Percentiles rank a stretch among this genome's conserved stretches.
Conservation (phyloP, 35 echinoderm and acorn worm species). For the Ptychodera flava region DNA sequence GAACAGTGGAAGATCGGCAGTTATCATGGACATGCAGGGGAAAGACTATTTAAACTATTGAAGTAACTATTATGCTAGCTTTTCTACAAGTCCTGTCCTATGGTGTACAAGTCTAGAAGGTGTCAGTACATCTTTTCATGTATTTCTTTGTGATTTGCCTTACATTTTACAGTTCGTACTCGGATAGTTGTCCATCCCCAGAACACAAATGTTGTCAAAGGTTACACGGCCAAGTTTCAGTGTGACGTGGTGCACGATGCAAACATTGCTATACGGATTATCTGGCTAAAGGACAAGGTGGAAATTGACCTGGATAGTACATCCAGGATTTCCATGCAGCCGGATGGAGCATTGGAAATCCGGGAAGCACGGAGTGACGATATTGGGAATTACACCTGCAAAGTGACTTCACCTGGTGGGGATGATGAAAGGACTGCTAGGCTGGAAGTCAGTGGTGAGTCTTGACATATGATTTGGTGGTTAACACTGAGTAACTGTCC, state of each 20-base stretch:
- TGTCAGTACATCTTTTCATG: too few relatives aligned
- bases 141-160: too few relatives aligned
- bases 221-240: conserved; percentile 17
- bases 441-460: conserved; percentile 63
- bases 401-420: conserved; percentile 75
- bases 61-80: too few relatives aligned
- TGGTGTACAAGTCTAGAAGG: too few relatives aligned
- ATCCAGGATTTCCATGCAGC: conserved; percentile 6
- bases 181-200: conserved; percentile 43
- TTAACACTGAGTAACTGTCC: too few relatives aligned
- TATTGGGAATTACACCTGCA: conserved; percentile 58
- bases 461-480: not conserved
- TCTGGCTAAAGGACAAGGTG: conserved; percentile 46
- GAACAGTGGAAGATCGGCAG: too few relatives aligned
- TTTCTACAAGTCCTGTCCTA: too few relatives aligned
- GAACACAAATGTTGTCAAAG: conserved; percentile 44
- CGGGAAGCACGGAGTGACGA: conserved; percentile 15
- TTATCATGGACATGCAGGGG: too few relatives aligned
- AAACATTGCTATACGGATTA: conserved; percentile 16
- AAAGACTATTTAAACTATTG: too few relatives aligned
- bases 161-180: conserved; percentile 47
- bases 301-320: conserved; percentile 22
- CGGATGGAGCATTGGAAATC: conserved; percentile 61
- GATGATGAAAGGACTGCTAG: conserved; percentile 43
- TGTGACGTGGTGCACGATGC: conserved; percentile 64